Conservation (phyloP, 2,113 vertebrate genomes). For the Aramus guarauna region DNA sequence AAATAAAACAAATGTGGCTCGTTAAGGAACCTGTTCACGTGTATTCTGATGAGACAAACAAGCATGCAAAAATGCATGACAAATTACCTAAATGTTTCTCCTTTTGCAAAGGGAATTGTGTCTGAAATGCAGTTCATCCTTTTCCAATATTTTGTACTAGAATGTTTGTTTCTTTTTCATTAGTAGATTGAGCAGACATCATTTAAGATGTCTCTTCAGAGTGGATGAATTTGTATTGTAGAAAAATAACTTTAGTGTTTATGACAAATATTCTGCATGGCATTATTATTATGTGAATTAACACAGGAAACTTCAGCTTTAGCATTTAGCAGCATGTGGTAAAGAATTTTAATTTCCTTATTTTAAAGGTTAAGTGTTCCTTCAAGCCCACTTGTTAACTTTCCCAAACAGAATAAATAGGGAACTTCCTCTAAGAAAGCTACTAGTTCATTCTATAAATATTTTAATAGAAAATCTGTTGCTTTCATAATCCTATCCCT, state of each 20-base stretch:
- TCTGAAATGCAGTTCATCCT: background rate
- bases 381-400: slow-evolving; percentile 9
- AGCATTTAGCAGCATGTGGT: slow-evolving; percentile 11
- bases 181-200: background rate
- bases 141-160: background rate
- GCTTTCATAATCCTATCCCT: background rate
- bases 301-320: slow-evolving; percentile 7
- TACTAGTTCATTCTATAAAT: slow-evolving; percentile 13
- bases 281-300: slow-evolving; percentile 54
- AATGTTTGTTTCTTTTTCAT: slow-evolving; percentile 21
- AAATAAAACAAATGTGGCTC: background rate
- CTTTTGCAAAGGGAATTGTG: background rate
- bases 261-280: background rate
- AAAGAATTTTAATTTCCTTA: slow-evolving; percentile 31
- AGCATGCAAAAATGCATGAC: background rate
- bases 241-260: background rate
- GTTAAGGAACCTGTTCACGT: background rate
- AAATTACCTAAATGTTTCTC: slow-evolving; percentile 13
- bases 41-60: background rate
- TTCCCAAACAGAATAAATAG: background rate
- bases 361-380: slow-evolving; percentile 61
- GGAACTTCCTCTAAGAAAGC: slow-evolving; percentile 19
- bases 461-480: slow-evolving; percentile 16
- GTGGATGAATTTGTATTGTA: background rate
- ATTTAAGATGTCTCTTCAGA: background rate